Evolutionary conservation across 2,888 invertebrate genomes (phyloP).

Genomic region (Acanthococcus lagerstroemiae): DNA sequence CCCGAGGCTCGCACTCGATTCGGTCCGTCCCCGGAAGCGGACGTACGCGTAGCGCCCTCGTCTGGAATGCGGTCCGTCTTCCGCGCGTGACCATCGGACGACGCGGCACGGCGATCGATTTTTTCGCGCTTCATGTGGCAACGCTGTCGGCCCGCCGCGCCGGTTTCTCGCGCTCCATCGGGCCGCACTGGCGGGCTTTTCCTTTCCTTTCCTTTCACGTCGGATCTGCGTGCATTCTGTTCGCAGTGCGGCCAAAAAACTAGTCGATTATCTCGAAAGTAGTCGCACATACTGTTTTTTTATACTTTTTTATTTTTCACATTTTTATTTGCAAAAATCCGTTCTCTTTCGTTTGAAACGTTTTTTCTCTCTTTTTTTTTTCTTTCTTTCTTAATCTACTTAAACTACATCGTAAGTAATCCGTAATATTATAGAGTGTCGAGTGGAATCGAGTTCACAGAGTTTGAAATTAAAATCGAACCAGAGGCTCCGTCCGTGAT

Average conservation of each 20-base stretch:
- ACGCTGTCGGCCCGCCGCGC: not conserved
- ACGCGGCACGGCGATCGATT: not conserved
- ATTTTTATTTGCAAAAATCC: conserved; percentile 2
- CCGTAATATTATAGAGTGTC: too few species aligned
- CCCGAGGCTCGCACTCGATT: too few species aligned
- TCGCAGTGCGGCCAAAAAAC: not conserved
- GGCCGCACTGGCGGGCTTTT: not conserved
- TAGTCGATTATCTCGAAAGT: not conserved
- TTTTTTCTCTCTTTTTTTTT: not conserved
- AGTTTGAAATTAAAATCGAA: not conserved
- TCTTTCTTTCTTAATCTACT: not conserved
- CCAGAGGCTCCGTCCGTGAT: not conserved
- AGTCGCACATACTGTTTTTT: conserved; percentile 11
- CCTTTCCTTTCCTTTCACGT: not conserved
- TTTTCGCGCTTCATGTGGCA: not conserved
- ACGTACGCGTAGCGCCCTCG: too few species aligned
- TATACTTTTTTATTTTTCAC: not conserved
- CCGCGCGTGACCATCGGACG: not conserved
- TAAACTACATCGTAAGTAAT: too few species aligned
- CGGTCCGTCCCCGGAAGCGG: too few species aligned
- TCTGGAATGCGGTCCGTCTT: not conserved
- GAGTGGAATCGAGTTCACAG: not conserved
- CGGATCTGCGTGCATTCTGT: not conserved
- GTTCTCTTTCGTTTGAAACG: not conserved
- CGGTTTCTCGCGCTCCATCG: not conserved